phyloP scores from a whole-genome alignment of 1,140 invertebrate genomes.

The Calliopsis andreniformis region DNA sequence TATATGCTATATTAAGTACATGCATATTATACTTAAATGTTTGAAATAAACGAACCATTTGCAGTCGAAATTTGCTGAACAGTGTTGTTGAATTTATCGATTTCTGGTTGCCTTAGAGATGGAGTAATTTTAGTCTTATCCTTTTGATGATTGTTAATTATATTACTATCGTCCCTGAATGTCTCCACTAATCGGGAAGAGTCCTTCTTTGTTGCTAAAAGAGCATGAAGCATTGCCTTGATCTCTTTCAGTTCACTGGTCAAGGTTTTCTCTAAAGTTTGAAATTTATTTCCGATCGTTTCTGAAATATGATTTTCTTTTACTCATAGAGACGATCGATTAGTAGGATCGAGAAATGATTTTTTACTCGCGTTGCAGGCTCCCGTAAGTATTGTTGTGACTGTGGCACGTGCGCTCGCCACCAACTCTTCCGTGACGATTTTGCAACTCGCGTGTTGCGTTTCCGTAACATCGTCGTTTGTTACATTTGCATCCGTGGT shows the following conservation, averaged over 20 bases:
- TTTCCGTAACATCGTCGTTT: slow-evolving; percentile 70
- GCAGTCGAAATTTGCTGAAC: slow-evolving; percentile 36
- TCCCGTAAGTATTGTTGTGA: slow-evolving; percentile 78
- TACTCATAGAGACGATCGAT: background rate
- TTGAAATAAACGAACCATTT: slow-evolving; percentile 54
- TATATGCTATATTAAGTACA: too few species aligned
- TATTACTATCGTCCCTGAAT: background rate
- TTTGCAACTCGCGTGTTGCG: slow-evolving; percentile 77
- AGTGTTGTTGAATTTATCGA: slow-evolving; percentile 62
- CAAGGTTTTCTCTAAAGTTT: slow-evolving; percentile 56
- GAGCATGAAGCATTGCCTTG: slow-evolving; percentile 30
- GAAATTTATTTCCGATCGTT: slow-evolving; percentile 61
- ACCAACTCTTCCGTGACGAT: slow-evolving; percentile 79
- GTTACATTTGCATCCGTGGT: slow-evolving; percentile 47
- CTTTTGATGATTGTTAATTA: background rate
- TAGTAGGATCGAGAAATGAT: background rate
- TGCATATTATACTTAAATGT: background rate
- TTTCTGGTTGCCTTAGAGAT: slow-evolving; percentile 57
- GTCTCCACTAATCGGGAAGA: background rate
- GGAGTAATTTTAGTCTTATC: background rate
- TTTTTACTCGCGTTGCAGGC: slow-evolving; percentile 78
- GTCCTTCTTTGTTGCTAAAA: slow-evolving; percentile 20
- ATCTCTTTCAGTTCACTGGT: slow-evolving; percentile 52
- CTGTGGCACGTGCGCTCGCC: slow-evolving; percentile 79
- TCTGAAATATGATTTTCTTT: slow-evolving; percentile 55